Base-by-base conservation (phyloP, 2,113 vertebrate genomes). In the Bufo bufo region DNA sequence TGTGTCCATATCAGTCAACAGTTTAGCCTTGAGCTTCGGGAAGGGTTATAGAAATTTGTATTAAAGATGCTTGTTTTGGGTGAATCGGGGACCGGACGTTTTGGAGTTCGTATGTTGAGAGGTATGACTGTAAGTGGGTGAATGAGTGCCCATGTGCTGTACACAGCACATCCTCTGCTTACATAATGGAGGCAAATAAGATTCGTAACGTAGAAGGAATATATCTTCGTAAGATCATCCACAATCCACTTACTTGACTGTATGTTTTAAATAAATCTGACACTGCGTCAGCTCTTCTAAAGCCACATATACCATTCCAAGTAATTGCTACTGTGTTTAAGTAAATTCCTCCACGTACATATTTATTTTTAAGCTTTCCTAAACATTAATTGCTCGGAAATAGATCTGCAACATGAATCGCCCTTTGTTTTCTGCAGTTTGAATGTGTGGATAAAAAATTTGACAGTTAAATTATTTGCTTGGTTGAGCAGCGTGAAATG, bases 401-500 rank as follows among this genome's bases (percentile, higher is more conserved):
- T 61, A 59, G 52, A 77, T 47, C 52, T 85, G 12, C 54, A 61
- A 54, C 54, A 16, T 54, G 50, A 43, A 77, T 71, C 71, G 59
- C 13, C 10, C 69, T 75, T 56, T 75, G 65, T 84, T 74, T 77
- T 75, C 54, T 85, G 33, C 23, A 77, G 47, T 75, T 85, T 75
- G 43, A 77, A 1, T 61, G 66, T 17, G 20, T 69, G 16, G 13
- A 69, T 52, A 85, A 19, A 72, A 47, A 85, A 12, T 56, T 47
- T 85, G 84, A 85, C 71, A 85, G 84, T 71, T 54, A 85, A 85
- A 85, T 85, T 77, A 77, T 85, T 85, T 85, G 71, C 71, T 85
- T 85, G 54, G 71, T 61, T 77, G 84, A 85, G 33, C 69, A 54
- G 23, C 58, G 77, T 17, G 10, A 20, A 85, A 85, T 75, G 84